phyloP scores from a whole-genome alignment of 2,113 vertebrate genomes.

The Gnathonemus longibarbis region DNA sequence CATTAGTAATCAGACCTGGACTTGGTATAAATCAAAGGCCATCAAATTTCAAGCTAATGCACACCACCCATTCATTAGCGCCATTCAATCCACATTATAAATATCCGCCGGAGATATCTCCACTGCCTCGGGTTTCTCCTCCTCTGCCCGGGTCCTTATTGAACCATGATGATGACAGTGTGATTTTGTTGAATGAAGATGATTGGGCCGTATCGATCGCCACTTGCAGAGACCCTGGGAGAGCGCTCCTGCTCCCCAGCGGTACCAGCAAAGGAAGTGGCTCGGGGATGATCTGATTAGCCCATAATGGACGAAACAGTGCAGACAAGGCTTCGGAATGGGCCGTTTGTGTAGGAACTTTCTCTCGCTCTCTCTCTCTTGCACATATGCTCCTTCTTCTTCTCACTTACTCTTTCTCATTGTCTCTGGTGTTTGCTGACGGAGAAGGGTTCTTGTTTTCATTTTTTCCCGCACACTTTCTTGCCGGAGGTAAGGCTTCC shows the following conservation, averaged over 20 bases:
- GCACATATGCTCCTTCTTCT: neutral
- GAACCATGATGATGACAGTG: constrained; percentile 64
- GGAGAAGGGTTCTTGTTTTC: neutral
- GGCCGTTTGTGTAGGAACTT: constrained; percentile 34
- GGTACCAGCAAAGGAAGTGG: constrained; percentile 48
- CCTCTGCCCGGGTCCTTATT: constrained; percentile 60
- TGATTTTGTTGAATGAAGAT: constrained; percentile 65
- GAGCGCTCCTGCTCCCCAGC: constrained; percentile 46
- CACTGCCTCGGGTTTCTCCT: constrained; percentile 58
- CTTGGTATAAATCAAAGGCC: constrained; percentile 64
- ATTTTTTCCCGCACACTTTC: neutral
- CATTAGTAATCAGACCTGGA: constrained; percentile 65
- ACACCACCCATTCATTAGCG: constrained; percentile 65
- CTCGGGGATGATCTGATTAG: constrained; percentile 48
- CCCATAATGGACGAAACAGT: constrained; percentile 37
- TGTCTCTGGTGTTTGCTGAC: neutral
- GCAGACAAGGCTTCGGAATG: constrained; percentile 25
- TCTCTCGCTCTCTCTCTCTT: constrained; percentile 4
- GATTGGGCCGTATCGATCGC: constrained; percentile 63
- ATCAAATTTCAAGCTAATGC: constrained; percentile 53
- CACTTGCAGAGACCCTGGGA: constrained; percentile 43
- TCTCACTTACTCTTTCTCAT: neutral
- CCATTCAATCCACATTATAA: constrained; percentile 62
- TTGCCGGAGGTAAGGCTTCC: neutral
- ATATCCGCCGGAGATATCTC: constrained; percentile 59